These are phyloP conservation scores for Poeciliopsis prolifica DNA, from an alignment of 2,113 vertebrate species.

Conservation along the genomic window DNA sequence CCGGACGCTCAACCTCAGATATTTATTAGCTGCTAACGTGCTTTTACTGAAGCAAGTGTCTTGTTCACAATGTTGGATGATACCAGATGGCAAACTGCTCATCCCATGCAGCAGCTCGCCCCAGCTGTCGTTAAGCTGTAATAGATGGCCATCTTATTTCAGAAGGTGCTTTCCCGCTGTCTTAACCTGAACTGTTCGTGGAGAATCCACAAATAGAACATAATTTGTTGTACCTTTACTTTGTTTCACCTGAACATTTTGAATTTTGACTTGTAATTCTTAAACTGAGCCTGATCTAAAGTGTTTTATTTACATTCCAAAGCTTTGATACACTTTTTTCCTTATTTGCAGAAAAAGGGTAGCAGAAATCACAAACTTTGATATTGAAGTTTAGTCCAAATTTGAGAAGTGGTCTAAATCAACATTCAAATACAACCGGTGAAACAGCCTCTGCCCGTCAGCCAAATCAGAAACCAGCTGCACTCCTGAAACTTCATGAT, in stretches of 20 bases:
- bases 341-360: background rate
- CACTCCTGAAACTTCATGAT: background rate
- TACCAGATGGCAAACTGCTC: constrained; percentile 16
- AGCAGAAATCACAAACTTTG: too few relatives aligned
- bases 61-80: background rate
- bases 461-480: background rate
- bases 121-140: constrained; percentile 9
- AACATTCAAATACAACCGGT: background rate
- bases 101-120: background rate
- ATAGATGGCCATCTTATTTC: background rate
- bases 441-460: background rate
- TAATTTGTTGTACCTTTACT: background rate
- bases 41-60: constrained; percentile 8
- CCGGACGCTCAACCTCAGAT: constrained; percentile 7
- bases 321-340: background rate
- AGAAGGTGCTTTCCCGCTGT: background rate
- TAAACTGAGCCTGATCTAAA: background rate
- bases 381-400: too few relatives aligned
- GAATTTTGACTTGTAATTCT: background rate
- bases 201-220: background rate
- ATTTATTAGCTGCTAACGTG: background rate
- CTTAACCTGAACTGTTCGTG: constrained; percentile 5
- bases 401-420: background rate
- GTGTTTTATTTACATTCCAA: background rate
- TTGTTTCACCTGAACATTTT: background rate